Conservation (phyloP, 2,888 invertebrate genomes). For the Brachyptera putata region DNA sequence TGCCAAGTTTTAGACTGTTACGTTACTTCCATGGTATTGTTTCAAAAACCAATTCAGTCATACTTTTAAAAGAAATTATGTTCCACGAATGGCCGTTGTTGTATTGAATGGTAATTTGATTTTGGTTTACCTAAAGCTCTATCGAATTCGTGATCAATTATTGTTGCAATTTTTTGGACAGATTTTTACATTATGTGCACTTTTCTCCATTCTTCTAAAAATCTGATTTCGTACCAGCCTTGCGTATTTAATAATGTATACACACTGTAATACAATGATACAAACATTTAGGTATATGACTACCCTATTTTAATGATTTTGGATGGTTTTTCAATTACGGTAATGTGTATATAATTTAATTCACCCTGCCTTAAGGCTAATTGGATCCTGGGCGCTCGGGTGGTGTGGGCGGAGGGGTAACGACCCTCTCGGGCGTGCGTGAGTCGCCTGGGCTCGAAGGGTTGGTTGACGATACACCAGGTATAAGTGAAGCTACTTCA, state of each 20-base stretch:
- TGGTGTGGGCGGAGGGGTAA: constrained; percentile 53
- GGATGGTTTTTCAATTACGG: not conserved
- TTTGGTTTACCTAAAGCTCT: too few relatives aligned
- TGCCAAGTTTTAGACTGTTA: too few relatives aligned
- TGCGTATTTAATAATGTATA: not conserved
- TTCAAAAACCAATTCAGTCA: too few relatives aligned
- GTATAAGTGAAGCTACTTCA: constrained; percentile 65
- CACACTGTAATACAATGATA: constrained; percentile 25
- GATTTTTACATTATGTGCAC: too few relatives aligned
- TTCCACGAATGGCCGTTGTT: too few relatives aligned
- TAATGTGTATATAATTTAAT: not conserved
- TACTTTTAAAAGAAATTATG: too few relatives aligned
- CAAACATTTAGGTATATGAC: constrained; percentile 25
- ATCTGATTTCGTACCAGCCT: not conserved
- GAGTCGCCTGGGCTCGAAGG: constrained; percentile 47
- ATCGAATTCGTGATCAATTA: too few relatives aligned
- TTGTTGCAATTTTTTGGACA: too few relatives aligned
- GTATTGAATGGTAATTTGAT: too few relatives aligned
- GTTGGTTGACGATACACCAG: constrained; percentile 47
- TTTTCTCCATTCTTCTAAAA: constrained; percentile 9
- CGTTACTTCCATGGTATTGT: too few relatives aligned
- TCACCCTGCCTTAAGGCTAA: constrained; percentile 38
- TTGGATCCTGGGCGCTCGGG: constrained; percentile 56
- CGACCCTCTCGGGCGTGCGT: constrained; percentile 50
- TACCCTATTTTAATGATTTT: not conserved